Evolutionary conservation across 1,140 invertebrate species (phyloP).

Genomic region (Camponotus pennsylvanicus): DNA sequence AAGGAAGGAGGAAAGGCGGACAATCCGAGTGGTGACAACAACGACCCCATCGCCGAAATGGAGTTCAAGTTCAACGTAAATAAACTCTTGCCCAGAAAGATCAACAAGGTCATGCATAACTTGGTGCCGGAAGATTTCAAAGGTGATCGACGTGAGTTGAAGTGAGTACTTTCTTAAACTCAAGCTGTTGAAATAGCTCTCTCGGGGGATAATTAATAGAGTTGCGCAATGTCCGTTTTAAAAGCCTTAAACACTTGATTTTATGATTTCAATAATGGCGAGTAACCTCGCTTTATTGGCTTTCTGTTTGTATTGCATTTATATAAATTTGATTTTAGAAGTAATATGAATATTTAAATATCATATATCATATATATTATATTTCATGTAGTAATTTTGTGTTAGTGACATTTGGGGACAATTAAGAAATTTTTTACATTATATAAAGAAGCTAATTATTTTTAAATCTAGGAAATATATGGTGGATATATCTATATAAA

Average conservation of each 20-base stretch:
- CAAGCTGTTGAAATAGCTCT: not conserved
- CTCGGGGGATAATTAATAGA: not conserved
- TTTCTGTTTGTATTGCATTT: not conserved
- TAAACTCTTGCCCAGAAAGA: conserved; percentile 87
- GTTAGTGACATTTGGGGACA: too few species aligned
- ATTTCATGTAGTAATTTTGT: too few species aligned
- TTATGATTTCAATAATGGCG: not conserved
- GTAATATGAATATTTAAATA: not conserved
- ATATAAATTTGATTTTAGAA: not conserved
- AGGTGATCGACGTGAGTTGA: conserved; percentile 87
- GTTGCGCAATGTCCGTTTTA: conserved; percentile 6
- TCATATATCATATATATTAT: too few species aligned
- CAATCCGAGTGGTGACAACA: not conserved
- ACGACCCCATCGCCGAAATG: conserved; percentile 78
- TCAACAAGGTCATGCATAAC: conserved; percentile 88
- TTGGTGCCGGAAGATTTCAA: conserved; percentile 88
- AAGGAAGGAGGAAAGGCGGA: not conserved
- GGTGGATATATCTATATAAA: too few species aligned
- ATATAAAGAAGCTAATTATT: too few species aligned
- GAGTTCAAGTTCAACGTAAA: conserved; percentile 89
- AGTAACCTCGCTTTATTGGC: not conserved
- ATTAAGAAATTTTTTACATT: not conserved
- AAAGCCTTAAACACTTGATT: too few species aligned
- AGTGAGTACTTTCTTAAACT: conserved; percentile 84
- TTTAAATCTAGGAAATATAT: too few species aligned